Conservation (phyloP, 1,140 invertebrate species). For the Galleria mellonella region DNA sequence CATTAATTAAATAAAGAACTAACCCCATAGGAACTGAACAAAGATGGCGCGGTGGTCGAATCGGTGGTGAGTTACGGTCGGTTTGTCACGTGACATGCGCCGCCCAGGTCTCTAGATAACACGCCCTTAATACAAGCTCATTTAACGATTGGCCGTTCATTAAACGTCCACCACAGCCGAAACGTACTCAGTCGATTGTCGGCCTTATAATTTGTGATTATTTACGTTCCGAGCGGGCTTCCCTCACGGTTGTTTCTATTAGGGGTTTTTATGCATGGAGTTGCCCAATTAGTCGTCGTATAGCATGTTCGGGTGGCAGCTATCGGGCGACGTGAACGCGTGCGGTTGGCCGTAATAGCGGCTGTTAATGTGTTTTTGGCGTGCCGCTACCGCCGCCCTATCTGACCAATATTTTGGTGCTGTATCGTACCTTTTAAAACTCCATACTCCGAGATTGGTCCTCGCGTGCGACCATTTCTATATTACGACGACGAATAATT, state of each 20-base stretch:
- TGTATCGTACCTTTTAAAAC: constrained; percentile 51
- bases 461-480: constrained; percentile 55
- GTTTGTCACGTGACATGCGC: constrained; percentile 30
- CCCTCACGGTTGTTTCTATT: constrained; percentile 35
- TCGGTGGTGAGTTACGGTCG: constrained; percentile 37
- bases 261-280: constrained; percentile 53
- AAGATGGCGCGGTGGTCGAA: constrained; percentile 36
- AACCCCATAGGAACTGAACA: constrained; percentile 38
- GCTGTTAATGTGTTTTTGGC: constrained; percentile 56
- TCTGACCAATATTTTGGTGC: constrained; percentile 53
- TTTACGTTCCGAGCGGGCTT: constrained; percentile 35
- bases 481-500: constrained; percentile 61
- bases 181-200: too few species aligned
- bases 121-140: constrained; percentile 33
- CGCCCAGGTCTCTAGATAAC: constrained; percentile 36
- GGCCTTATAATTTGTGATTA: constrained; percentile 18
- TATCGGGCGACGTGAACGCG: constrained; percentile 43
- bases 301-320: constrained; percentile 50
- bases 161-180: too few species aligned
- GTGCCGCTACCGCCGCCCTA: constrained; percentile 52
- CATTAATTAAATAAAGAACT: too few species aligned
- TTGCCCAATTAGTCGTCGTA: constrained; percentile 53
- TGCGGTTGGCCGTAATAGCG: constrained; percentile 60
- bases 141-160: constrained; percentile 27
- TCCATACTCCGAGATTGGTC: constrained; percentile 51